Percentiles rank a stretch among this genome's conserved stretches.
These are phyloP conservation scores for Philotrypesis tridentata DNA, from an alignment of 1,140 invertebrate genomes.

Conservation along the genomic window DNA sequence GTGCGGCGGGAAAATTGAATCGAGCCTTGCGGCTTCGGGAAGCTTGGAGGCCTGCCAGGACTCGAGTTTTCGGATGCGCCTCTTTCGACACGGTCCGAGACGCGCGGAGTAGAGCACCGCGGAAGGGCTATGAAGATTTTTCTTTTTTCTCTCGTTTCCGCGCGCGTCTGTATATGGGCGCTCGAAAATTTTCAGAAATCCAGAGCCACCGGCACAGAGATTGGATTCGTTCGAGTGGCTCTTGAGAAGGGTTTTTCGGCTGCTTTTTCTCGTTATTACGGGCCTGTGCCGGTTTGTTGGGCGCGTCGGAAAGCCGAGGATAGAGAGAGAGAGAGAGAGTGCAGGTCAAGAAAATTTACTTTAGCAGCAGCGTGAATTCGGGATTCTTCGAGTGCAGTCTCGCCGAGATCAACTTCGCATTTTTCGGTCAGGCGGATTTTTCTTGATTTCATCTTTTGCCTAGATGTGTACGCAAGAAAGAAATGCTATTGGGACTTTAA, in stretches of 20 bases:
- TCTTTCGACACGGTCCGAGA: background rate
- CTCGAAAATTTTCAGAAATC: slow-evolving; percentile 25
- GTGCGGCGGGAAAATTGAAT: slow-evolving; percentile 30
- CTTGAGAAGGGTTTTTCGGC: slow-evolving; percentile 1
- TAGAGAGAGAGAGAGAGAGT: background rate
- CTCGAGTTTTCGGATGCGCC: slow-evolving; percentile 5
- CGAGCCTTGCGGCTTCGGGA: slow-evolving; percentile 17
- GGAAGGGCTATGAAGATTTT: background rate
- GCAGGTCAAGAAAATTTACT: background rate
- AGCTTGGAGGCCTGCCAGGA: slow-evolving; percentile 42
- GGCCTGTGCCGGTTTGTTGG: background rate
- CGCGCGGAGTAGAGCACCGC: background rate
- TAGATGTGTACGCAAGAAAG: background rate
- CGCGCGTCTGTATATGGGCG: background rate
- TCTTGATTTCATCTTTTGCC: background rate
- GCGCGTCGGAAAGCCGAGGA: background rate
- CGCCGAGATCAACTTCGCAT: background rate
- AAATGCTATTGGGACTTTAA: background rate
- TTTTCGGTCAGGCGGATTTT: background rate
- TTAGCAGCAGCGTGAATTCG: background rate
- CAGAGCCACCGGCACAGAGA: slow-evolving; percentile 7
- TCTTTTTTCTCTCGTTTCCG: background rate
- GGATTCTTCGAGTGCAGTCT: background rate
- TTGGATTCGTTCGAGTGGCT: slow-evolving; percentile 30
- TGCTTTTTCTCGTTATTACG: slow-evolving; percentile 31